A percentile compares a stretch with the other conserved stretches of the same genome.
These are phyloP conservation scores for Platerodrilus igneus DNA, from an alignment of 2,888 invertebrate species.

Conservation along the genomic window DNA sequence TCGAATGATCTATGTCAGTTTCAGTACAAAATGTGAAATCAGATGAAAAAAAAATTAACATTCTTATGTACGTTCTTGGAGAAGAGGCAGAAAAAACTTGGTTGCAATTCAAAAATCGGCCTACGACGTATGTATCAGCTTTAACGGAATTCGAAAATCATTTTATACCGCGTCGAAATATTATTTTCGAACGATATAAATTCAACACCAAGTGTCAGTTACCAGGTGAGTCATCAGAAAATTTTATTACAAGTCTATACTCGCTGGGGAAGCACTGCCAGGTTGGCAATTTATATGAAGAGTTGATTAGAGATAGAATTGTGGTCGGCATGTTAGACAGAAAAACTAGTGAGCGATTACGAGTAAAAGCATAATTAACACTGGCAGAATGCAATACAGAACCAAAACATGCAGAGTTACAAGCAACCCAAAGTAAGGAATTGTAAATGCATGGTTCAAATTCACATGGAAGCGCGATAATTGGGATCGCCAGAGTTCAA, in stretches of 20 bases:
- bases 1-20: background rate
- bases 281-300: background rate
- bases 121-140: background rate
- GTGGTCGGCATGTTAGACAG: background rate
- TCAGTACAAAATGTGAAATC: background rate
- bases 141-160: background rate
- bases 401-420: background rate
- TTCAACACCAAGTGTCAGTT: background rate
- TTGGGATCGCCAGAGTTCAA: too few species aligned
- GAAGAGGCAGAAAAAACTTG: background rate
- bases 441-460: too few species aligned
- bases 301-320: slow-evolving; percentile 1
- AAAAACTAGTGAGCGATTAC: background rate
- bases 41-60: slow-evolving; percentile 1
- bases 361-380: background rate
- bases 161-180: background rate
- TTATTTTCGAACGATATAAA: slow-evolving; percentile 1
- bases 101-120: background rate
- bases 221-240: background rate
- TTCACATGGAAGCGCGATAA: too few species aligned
- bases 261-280: background rate
- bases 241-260: background rate
- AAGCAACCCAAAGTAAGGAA: background rate
- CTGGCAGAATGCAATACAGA: background rate
- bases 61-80: background rate